These are phyloP conservation scores for Lontra canadensis DNA, from an alignment of 2,113 vertebrate species.

Conservation along the genomic window DNA sequence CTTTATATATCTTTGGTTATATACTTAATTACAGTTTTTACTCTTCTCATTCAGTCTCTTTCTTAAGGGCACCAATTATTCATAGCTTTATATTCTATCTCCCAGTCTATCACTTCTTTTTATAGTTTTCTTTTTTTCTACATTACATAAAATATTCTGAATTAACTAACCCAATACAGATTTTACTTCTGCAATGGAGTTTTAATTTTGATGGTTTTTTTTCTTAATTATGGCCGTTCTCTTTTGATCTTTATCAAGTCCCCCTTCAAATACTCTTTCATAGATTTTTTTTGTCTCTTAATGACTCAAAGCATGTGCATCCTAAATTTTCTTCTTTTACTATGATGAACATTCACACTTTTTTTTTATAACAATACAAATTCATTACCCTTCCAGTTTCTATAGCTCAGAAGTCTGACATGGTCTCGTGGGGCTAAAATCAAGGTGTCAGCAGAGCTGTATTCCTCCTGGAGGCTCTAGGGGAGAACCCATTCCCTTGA, in stretches of 20 bases:
- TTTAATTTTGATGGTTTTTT: conserved; percentile 5
- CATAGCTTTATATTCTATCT: conserved; percentile 25
- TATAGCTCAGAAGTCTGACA: not conserved
- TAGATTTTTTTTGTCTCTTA: not conserved
- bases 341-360: not conserved
- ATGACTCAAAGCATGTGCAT: not conserved
- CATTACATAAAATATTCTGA: conserved; percentile 10
- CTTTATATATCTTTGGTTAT: conserved; percentile 39
- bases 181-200: conserved; percentile 36
- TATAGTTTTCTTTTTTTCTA: conserved; percentile 20
- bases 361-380: not conserved
- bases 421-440: not conserved
- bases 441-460: not conserved
- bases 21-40: conserved; percentile 45
- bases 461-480: not conserved
- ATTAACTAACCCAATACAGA: not conserved
- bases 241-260: not conserved
- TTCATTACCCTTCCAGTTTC: not conserved
- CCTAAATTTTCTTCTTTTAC: conserved; percentile 16
- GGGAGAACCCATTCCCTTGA: not conserved
- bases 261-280: not conserved
- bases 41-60: conserved; percentile 35
- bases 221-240: not conserved
- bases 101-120: conserved; percentile 38
- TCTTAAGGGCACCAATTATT: conserved; percentile 18